A percentile compares a stretch with the other conserved stretches of the same genome.
Evolutionary conservation across 2,888 invertebrate species (phyloP).

Genomic region (Drosophila tripunctata): DNA sequence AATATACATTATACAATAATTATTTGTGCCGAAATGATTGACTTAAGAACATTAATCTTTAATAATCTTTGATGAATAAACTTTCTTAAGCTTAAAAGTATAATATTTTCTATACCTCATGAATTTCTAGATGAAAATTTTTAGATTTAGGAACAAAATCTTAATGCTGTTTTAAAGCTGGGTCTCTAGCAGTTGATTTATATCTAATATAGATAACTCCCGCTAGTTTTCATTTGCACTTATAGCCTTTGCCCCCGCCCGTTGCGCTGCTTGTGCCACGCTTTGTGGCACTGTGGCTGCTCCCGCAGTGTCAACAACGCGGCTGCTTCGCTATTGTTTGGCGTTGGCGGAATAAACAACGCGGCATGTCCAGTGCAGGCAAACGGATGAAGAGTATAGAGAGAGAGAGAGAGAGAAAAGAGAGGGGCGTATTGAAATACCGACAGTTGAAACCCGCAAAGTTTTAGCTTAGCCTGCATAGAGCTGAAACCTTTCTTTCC

Average conservation of each 20-base stretch:
- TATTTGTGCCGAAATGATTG: too few species aligned
- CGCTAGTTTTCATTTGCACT: conserved; percentile 65
- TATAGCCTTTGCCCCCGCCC: conserved; percentile 18
- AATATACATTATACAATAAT: too few species aligned
- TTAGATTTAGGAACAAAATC: too few species aligned
- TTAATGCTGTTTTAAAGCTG: too few species aligned
- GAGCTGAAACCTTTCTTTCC: conserved; percentile 8
- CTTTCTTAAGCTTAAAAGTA: too few species aligned
- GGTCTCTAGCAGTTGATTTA: too few species aligned
- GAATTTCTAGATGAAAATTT: too few species aligned
- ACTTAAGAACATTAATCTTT: too few species aligned
- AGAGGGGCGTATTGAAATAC: neutral
- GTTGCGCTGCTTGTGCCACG: neutral
- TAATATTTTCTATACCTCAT: too few species aligned
- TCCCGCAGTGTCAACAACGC: conserved; percentile 49
- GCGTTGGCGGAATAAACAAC: conserved; percentile 74
- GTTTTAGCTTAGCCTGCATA: conserved; percentile 65
- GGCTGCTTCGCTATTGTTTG: conserved; percentile 65
- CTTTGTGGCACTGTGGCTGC: conserved; percentile 13
- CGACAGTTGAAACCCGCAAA: conserved; percentile 69
- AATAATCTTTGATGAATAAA: too few species aligned
- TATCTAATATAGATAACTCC: too few species aligned
- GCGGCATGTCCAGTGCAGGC: conserved; percentile 70
- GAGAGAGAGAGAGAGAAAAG: neutral
- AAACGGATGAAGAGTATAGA: conserved; percentile 16